These are phyloP conservation scores for Corapipo altera DNA, from an alignment of 2,113 vertebrate genomes.

Conservation along the genomic window DNA sequence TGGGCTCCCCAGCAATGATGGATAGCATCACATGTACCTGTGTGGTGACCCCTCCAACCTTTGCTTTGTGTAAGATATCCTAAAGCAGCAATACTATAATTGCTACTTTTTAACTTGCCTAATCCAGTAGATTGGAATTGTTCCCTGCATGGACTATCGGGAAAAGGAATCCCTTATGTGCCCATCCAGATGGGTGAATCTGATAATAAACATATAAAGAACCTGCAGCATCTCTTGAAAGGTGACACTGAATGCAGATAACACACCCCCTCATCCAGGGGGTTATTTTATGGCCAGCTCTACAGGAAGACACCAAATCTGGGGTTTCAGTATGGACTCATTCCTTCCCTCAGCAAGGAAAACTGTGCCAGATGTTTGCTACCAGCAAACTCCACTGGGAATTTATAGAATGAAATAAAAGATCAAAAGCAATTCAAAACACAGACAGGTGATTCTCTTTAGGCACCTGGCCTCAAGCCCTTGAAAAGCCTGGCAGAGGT, in stretches of 20 bases:
- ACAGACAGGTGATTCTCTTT: conserved; percentile 50
- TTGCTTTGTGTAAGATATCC: neutral
- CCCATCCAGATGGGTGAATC: too few species aligned
- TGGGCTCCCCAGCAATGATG: neutral
- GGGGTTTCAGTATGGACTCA: neutral
- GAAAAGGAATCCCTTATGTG: neutral
- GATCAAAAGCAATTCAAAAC: conserved; percentile 48
- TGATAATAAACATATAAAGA: neutral
- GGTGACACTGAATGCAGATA: neutral
- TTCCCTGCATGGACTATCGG: neutral
- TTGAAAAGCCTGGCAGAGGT: neutral
- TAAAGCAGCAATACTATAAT: neutral
- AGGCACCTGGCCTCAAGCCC: conserved; percentile 2
- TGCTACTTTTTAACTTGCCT: neutral
- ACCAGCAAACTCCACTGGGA: neutral
- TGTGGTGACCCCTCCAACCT: neutral
- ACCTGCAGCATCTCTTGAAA: neutral
- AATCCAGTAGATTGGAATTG: neutral
- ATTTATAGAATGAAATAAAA: conserved; percentile 44
- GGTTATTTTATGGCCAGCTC: neutral
- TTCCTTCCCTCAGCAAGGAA: neutral
- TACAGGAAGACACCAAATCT: neutral
- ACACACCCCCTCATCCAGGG: neutral
- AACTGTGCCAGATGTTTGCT: conserved; percentile 42
- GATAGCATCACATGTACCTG: neutral